Base-by-base conservation (phyloP, 2,797 vertebrate genomes). In the Huso huso region DNA sequence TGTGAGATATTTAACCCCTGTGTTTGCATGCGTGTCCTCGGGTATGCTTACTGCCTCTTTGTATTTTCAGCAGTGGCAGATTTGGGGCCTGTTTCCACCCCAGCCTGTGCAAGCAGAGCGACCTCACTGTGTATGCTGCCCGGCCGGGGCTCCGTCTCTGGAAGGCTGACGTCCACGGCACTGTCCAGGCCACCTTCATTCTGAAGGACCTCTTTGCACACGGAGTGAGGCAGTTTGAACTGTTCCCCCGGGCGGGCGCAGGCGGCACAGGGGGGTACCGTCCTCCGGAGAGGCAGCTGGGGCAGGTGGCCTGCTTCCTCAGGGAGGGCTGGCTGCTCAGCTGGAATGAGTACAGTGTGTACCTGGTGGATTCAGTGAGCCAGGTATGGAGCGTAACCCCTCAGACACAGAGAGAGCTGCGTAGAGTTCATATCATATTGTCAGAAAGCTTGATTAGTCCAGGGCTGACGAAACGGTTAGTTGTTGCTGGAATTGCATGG, bases 341-440 rank as follows among this genome's bases (percentile, higher is more conserved):
- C 78, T 99, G 96, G 96, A 98, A 97, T 0, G 95, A 98, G 68
- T 96, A 97, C 74, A 94, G 95, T 66, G 80, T 99, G 73, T 97
- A 95, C 68, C 84, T 98, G 15, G 72, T 99, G 2, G 96, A 99
- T 78, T 93, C 84, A 18, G 6, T 91, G 62, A 93, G 89, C 58
- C 90, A 98, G 95, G 96, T 98, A 76, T 60, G 65, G 61, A 0
- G 0, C 7, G 0, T 4, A 37, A 1, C 49, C 1, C 48, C 55
- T 6, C 1, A 0, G 6, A 57, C 13, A 23, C 6, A 8, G 49
- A 49, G 13, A 4, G 0, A 1, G 4, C 15, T 49, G 10, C n/a
- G n/a, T 6, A 10, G 0, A 1, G 11, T 37, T 3, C 1, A 6
- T 1, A 1, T 61, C 0, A 65, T 37, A 73, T 69, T 58, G 1